Evolutionary conservation across 2,797 vertebrate genomes (phyloP), one percentile per base, ranked within the genome.

Genomic region (Pogonophryne albipinna): DNA sequence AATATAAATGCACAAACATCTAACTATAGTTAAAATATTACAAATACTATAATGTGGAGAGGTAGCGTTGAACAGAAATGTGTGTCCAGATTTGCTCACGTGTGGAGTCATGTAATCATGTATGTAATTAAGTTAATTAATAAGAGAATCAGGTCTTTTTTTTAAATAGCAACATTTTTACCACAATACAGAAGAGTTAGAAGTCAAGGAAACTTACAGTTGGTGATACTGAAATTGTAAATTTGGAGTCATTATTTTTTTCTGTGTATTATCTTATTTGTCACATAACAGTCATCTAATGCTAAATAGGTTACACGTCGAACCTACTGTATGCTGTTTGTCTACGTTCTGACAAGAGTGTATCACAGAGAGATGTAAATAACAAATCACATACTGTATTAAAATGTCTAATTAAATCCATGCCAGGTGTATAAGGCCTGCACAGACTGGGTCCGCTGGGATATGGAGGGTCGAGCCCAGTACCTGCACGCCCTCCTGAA

Each of bases 401-500:
- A 7, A 57, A 20, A 8, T 45, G n/a, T 59, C 46, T 34, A 15
- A 70, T 31, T 59, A 1, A 4, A 23, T 79, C 15, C 23, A 3
- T 53, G 15, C 38, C 82, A 94, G 93, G 96, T 97, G 78, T 97
- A 96, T 72, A 96, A 96, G 83, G 95, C 96, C 46, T 97, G 96
- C 20, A 95, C 94, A 16, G 95, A 95, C 85, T 96, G 96, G 96
- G 95, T 96, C 15, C 88, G 94, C 67, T 95, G 94, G 92, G 95
- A 97, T 13, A 86, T 91, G 73, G 94, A 95, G 82, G 84, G 80
- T n/a, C 87, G 96, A 45, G 91, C 95, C 4, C 95, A 95, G 84
- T 97, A 96, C 79, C 94, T 97, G 2, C 95, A 96, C 23, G 95
- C 95, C 41, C 94, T 97, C 51, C 88, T 97, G 56, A 96, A 96